Evolutionary conservation across 2,113 vertebrate genomes (phyloP), one percentile per base, ranked within the genome.

Genomic region (Bagarius yarrelli): DNA sequence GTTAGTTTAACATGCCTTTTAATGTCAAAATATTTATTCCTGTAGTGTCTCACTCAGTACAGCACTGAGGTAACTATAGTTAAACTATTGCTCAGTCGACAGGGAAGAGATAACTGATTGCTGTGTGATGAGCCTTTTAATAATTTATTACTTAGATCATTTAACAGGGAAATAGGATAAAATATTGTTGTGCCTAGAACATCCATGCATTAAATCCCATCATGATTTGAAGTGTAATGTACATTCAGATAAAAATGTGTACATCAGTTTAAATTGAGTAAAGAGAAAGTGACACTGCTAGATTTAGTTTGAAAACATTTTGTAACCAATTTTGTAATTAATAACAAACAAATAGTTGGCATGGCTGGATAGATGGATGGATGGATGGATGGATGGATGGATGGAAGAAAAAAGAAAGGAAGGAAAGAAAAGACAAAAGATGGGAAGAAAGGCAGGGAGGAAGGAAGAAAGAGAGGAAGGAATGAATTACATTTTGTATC

Each of bases 1-100:
- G n/a, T 84, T 86, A 88, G 83, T 84, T 88, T 84, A 72, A 79
- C 79, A 86, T 74, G 85, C 83, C 89, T 85, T 89, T 85, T 88
- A 87, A 80, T 83, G 14, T 79, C 84, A 88, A 69, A 2, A 60
- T 5, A 72, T 84, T 74, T 34, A 71, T 78, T 73, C 81, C 69
- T 86, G 76, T 64, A 79, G 47, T 71, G 76, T 83, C 25, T 76
- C 53, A 83, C 85, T 80, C 27, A 44, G 63, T 69, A 69, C 21
- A 69, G 61, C 82, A 87, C 84, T 88, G 78, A 80, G 86, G 77
- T 67, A 80, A 79, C 81, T 86, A 88, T 81, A 78, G 18, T 44
- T 44, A 60, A 34, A 44, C 23, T 40, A 47, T 47, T 76, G 16
- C 27, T 15, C 13, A 40, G 63, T 69, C 50, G 34, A 67, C 36